These are phyloP conservation scores for Caenorhabditis latens DNA, from an alignment of 1,140 invertebrate species.

Conservation along the genomic window DNA sequence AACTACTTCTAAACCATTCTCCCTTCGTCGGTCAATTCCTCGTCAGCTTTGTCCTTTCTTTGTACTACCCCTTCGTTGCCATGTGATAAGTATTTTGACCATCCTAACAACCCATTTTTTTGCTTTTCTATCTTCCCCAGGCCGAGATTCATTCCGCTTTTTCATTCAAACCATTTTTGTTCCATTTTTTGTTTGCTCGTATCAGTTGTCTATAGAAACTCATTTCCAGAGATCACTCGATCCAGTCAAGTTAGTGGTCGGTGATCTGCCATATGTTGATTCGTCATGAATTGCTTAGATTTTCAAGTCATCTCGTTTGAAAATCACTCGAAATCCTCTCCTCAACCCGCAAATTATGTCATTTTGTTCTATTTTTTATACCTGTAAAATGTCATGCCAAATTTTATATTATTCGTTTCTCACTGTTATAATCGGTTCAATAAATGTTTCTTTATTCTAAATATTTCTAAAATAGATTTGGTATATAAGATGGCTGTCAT, in stretches of 20 bases:
- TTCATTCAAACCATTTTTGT: slow-evolving; percentile 17
- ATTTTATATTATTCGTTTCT: neutral
- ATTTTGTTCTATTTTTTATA: neutral
- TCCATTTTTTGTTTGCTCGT: slow-evolving; percentile 29
- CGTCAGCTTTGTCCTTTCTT: slow-evolving; percentile 33
- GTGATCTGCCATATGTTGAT: slow-evolving; percentile 66
- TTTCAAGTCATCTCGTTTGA: slow-evolving; percentile 49
- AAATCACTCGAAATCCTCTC: slow-evolving; percentile 17
- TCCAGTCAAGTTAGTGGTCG: slow-evolving; percentile 65
- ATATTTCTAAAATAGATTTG: neutral
- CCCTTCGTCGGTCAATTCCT: slow-evolving; percentile 9
- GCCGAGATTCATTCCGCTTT: slow-evolving; percentile 33
- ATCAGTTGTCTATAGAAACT: slow-evolving; percentile 34
- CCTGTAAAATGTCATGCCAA: neutral
- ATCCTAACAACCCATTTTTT: neutral
- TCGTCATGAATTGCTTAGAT: slow-evolving; percentile 57
- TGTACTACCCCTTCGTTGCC: slow-evolving; percentile 29
- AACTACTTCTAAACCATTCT: slow-evolving; percentile 1
- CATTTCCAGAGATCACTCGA: slow-evolving; percentile 62
- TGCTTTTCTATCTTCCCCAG: neutral
- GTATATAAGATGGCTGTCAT: slow-evolving; percentile 1
- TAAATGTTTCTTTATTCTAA: neutral
- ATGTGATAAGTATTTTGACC: slow-evolving; percentile 40
- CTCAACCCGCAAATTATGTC: neutral
- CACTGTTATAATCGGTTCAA: neutral